Base-by-base conservation (phyloP, 64 coral and sea anemone genomes). In the Stichodactyla helianthus region DNA sequence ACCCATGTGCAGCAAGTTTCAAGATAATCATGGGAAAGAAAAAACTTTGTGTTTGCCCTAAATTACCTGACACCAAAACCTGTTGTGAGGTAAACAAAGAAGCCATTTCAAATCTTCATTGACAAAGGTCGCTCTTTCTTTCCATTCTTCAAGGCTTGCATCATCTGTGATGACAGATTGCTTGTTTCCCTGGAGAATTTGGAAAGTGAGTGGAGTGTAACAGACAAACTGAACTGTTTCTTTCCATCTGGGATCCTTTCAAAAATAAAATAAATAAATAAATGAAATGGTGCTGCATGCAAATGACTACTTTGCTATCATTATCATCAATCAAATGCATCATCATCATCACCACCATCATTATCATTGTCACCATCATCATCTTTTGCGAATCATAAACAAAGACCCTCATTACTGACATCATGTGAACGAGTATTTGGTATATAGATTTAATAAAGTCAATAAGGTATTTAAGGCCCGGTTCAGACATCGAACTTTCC, bases 31-130 rank as follows among this genome's bases (percentile, higher is more conserved):
- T 44, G 35, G 2, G 35, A 44, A 44, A 44, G 35, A 44, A 44
- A 44, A 44, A 44, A 44, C 35, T 44, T 44, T 44, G 35, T 44
- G 35, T 44, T 44, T 11, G 55, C 14, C 8, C 8, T 58, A 11
- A 11, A 15, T 58, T 58, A 99, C 97, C 84, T 99, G 97, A 86
- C 90, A 93, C 97, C 97, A 99, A 56, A 95, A 99, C 79, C 81
- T 84, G 76, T 61, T 86, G 53, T 99, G 97, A 77, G 97, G 86
- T 53, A 92, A 85, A 59, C 88, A 88, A 54, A 99, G 82, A 6
- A 99, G 88, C 87, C 91, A 99, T 31, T 91, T 92, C 17, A 99
- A 82, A 80, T 99, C 97, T 58, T 95, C 86, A 68, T 86, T 51
- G 22, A 99, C 91, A 59, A 99, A 95, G 71, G 20, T 50, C 18